Conservation (phyloP, 1,140 invertebrate genomes). For the Stenopsyche tienmushanensis region DNA sequence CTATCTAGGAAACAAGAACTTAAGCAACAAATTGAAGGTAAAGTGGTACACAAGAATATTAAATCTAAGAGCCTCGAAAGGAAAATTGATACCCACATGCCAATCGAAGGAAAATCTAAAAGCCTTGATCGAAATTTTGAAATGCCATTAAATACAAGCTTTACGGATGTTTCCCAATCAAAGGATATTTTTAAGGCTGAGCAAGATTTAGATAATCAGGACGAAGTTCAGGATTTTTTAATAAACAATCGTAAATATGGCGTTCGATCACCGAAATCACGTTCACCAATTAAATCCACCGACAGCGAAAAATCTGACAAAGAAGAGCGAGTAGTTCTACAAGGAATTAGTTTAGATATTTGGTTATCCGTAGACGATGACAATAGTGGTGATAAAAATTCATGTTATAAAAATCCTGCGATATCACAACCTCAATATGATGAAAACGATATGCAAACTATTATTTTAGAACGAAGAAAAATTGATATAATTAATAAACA, state of each 20-base stretch:
- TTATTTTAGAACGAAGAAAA: slow-evolving; percentile 61
- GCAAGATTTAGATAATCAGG: slow-evolving; percentile 33
- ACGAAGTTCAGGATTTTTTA: slow-evolving; percentile 36
- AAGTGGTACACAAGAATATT: slow-evolving; percentile 59
- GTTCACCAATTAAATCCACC: slow-evolving; percentile 39
- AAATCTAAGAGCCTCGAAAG: slow-evolving; percentile 62
- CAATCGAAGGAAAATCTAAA: slow-evolving; percentile 61
- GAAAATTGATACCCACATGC: slow-evolving; percentile 52
- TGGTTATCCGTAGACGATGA: slow-evolving; percentile 49
- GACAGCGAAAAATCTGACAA: slow-evolving; percentile 41
- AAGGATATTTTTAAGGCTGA: slow-evolving; percentile 56
- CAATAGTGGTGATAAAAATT: slow-evolving; percentile 34
- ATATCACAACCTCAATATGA: slow-evolving; percentile 39
- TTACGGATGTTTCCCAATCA: slow-evolving; percentile 41
- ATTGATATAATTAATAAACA: slow-evolving; percentile 59
- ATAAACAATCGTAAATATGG: slow-evolving; percentile 40
- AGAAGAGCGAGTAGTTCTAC: slow-evolving; percentile 47
- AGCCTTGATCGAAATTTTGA: slow-evolving; percentile 59
- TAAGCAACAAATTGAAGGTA: slow-evolving; percentile 63
- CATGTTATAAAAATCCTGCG: slow-evolving; percentile 20
- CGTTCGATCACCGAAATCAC: slow-evolving; percentile 36
- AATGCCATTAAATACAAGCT: slow-evolving; percentile 18
- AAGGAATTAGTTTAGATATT: slow-evolving; percentile 52
- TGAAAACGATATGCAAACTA: slow-evolving; percentile 61
- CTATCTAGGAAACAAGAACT: slow-evolving; percentile 62